Percentiles rank a stretch among this genome's conserved stretches.
Evolutionary conservation across 1,140 invertebrate species (phyloP).

Genomic region (Galendromus occidentalis): DNA sequence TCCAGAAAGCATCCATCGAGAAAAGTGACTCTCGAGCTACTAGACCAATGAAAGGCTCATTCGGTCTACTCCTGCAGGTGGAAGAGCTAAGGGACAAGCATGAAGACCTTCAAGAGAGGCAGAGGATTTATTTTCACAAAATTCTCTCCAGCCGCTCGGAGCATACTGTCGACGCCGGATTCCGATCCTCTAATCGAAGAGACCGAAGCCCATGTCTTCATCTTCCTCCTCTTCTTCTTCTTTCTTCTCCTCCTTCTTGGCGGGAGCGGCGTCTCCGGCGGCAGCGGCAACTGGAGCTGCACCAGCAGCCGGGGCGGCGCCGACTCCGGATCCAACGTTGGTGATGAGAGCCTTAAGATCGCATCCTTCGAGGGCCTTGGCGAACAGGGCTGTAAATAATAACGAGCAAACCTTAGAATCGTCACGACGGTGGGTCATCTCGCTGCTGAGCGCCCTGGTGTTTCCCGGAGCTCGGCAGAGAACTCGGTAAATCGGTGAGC

Average conservation of each 20-base stretch:
- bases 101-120: no score
- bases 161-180: no score
- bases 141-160: no score
- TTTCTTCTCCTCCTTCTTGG: slow-evolving; percentile 63
- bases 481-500: no score
- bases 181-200: slow-evolving; percentile 17
- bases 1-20: no score
- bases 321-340: slow-evolving; percentile 77
- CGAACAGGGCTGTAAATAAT: slow-evolving; percentile 48
- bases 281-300: slow-evolving; percentile 33
- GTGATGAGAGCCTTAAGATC: slow-evolving; percentile 83
- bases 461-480: no score
- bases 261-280: slow-evolving; percentile 31
- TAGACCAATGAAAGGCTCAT: no score
- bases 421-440: slow-evolving; percentile 51
- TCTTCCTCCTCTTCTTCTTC: slow-evolving; percentile 51
- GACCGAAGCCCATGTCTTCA: slow-evolving; percentile 82
- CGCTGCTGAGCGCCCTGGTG: no score
- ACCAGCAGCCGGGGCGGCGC: slow-evolving; percentile 51
- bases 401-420: slow-evolving; percentile 27
- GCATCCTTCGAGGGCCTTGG: slow-evolving; percentile 80
- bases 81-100: no score
- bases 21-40: no score
- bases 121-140: no score
- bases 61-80: no score